These are phyloP conservation scores for Coregonus clupeaformis DNA, from an alignment of 2,113 vertebrate species.

Conservation along the genomic window DNA sequence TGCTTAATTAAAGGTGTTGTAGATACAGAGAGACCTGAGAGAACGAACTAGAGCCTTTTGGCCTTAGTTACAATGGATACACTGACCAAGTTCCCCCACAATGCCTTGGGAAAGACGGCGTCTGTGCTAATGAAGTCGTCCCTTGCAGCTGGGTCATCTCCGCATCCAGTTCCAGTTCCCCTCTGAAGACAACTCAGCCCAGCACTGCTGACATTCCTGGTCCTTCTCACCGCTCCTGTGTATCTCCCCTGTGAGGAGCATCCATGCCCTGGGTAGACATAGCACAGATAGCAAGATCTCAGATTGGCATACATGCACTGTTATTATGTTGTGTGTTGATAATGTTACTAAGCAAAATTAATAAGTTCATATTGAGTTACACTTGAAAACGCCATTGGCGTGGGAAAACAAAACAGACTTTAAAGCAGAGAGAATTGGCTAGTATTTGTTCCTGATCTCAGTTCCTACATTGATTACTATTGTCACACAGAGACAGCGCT, in stretches of 20 bases:
- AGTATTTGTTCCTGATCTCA: no score
- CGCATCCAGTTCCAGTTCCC: constrained; percentile 23
- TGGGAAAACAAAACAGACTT: no score
- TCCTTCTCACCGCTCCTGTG: constrained; percentile 22
- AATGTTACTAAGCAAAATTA: no score
- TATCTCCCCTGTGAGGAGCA: background rate
- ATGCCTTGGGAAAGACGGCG: constrained; percentile 17
- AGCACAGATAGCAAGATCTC: background rate
- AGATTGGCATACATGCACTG: no score
- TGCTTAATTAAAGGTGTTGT: background rate
- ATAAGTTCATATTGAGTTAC: no score
- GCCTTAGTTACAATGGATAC: constrained; percentile 12
- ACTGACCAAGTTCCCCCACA: constrained; percentile 35
- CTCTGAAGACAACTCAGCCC: background rate
- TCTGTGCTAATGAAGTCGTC: constrained; percentile 22
- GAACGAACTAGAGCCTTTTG: constrained; percentile 4
- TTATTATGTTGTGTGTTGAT: no score
- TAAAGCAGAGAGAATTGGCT: no score
- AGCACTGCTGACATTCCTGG: background rate
- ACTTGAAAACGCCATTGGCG: no score
- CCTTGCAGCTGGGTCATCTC: constrained; percentile 24
- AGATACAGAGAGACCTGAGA: constrained; percentile 2
- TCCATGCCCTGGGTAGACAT: background rate
- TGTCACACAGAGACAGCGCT: background rate
- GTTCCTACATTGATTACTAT: no score